A percentile compares a stretch with the other conserved stretches of the same genome.
Evolutionary conservation across 2,113 vertebrate species (phyloP).

Genomic region (Bostrychus sinensis): DNA sequence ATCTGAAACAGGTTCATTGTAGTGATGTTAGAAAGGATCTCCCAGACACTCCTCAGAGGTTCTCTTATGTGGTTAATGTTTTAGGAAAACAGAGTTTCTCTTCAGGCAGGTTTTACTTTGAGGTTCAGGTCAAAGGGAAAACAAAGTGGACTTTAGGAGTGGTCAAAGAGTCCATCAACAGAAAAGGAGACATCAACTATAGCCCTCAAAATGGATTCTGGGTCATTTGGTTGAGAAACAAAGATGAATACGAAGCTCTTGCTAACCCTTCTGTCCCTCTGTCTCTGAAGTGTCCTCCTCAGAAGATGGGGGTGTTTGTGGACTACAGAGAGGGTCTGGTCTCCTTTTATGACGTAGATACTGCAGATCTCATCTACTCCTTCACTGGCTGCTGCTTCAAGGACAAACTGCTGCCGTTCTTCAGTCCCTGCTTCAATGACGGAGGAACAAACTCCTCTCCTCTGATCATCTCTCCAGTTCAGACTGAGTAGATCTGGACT

Average conservation of each 20-base stretch:
- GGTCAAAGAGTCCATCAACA: constrained; percentile 6
- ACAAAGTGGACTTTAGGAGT: constrained; percentile 22
- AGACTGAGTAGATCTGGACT: too few relatives aligned
- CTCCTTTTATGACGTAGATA: too few relatives aligned
- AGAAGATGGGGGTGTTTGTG: constrained; percentile 2
- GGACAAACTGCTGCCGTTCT: too few relatives aligned
- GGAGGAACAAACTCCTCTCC: too few relatives aligned
- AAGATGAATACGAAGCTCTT: not conserved
- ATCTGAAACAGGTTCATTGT: not conserved
- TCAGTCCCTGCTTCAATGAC: too few relatives aligned
- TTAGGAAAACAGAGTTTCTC: too few relatives aligned
- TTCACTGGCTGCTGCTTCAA: too few relatives aligned
- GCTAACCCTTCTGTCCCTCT: not conserved
- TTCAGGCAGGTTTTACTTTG: not conserved
- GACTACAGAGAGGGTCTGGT: too few relatives aligned
- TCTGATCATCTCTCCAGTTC: too few relatives aligned
- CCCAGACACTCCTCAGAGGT: constrained; percentile 22
- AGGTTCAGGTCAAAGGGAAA: not conserved
- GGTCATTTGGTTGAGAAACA: not conserved
- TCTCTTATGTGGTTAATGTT: constrained; percentile 19
- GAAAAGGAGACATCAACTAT: constrained; percentile 3
- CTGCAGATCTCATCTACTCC: too few relatives aligned
- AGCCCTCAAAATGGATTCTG: not conserved
- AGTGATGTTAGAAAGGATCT: constrained; percentile 3
- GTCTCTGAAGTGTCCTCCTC: not conserved